A percentile compares a stretch with the other conserved stretches of the same genome.
Conservation (phyloP, 2,888 invertebrate species). For the Phorcus lineatus region DNA sequence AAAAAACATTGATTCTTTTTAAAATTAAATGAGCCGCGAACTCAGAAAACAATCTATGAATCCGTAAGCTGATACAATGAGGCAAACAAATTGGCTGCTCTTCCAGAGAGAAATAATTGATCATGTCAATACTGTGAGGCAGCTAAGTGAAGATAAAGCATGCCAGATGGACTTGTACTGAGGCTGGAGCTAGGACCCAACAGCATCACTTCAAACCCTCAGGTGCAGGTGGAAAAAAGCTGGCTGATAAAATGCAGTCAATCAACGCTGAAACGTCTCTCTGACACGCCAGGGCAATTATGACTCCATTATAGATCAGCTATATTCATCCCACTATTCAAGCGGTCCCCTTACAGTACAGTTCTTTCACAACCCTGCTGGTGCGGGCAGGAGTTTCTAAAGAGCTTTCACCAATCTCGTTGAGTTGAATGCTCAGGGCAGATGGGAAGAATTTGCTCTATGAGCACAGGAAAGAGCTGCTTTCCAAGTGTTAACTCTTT, state of each 20-base stretch:
- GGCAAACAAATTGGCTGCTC: no score
- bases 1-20: no score
- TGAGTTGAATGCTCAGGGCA: not conserved
- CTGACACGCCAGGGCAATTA: constrained; percentile 17
- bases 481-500: constrained; percentile 19
- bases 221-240: constrained; percentile 9
- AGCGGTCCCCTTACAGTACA: constrained; percentile 2
- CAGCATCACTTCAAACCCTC: not conserved
- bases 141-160: no score
- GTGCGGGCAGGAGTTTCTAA: constrained; percentile 1
- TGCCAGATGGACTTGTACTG: no score
- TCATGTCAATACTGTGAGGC: no score
- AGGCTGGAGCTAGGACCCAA: no score
- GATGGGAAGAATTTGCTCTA: not conserved
- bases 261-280: constrained; percentile 16
- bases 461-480: constrained; percentile 14
- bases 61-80: no score
- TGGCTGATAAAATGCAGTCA: constrained; percentile 15
- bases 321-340: constrained; percentile 24
- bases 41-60: no score
- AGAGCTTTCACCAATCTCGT: constrained; percentile 8
- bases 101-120: no score
- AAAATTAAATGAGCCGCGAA: no score
- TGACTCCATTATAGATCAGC: constrained; percentile 20
- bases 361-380: not conserved